Percentiles rank a stretch among this genome's conserved stretches.
These are phyloP conservation scores for Sericinus montela DNA, from an alignment of 2,888 invertebrate genomes.

Conservation along the genomic window DNA sequence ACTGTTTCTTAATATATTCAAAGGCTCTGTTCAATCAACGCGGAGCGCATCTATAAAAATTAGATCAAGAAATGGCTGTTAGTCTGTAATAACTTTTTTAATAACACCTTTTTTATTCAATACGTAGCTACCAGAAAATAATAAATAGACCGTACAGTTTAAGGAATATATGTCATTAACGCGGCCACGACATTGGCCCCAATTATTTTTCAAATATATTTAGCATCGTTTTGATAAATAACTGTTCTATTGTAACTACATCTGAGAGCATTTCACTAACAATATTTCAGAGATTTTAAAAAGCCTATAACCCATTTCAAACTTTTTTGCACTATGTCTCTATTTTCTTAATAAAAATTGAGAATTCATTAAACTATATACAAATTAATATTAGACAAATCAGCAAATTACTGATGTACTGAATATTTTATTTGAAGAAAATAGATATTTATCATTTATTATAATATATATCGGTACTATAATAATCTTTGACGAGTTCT, in stretches of 20 bases:
- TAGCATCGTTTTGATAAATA: slow-evolving; percentile 8
- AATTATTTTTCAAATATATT: slow-evolving; percentile 14
- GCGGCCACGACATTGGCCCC: slow-evolving; percentile 20
- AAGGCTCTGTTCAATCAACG: neutral
- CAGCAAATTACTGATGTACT: slow-evolving; percentile 8
- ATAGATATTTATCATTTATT: slow-evolving; percentile 10
- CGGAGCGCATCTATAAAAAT: neutral
- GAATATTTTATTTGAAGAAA: slow-evolving; percentile 3
- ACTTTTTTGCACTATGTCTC: slow-evolving; percentile 7
- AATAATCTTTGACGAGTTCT: slow-evolving; percentile 1
- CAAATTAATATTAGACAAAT: slow-evolving; percentile 13
- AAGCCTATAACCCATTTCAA: slow-evolving; percentile 14
- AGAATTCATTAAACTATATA: slow-evolving; percentile 15
- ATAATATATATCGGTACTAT: slow-evolving; percentile 6
- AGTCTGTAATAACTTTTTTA: slow-evolving; percentile 11
- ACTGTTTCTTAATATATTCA: neutral
- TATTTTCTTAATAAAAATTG: slow-evolving; percentile 12
- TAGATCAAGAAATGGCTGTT: neutral
- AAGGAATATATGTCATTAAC: slow-evolving; percentile 8
- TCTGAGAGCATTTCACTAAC: neutral
- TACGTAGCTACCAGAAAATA: slow-evolving; percentile 2
- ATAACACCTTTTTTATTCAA: neutral
- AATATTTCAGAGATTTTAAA: slow-evolving; percentile 9
- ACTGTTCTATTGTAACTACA: slow-evolving; percentile 16
- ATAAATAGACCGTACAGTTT: slow-evolving; percentile 9